These are phyloP conservation scores for Trypoxylus dichotomus DNA, from an alignment of 1,140 invertebrate genomes.

Conservation along the genomic window DNA sequence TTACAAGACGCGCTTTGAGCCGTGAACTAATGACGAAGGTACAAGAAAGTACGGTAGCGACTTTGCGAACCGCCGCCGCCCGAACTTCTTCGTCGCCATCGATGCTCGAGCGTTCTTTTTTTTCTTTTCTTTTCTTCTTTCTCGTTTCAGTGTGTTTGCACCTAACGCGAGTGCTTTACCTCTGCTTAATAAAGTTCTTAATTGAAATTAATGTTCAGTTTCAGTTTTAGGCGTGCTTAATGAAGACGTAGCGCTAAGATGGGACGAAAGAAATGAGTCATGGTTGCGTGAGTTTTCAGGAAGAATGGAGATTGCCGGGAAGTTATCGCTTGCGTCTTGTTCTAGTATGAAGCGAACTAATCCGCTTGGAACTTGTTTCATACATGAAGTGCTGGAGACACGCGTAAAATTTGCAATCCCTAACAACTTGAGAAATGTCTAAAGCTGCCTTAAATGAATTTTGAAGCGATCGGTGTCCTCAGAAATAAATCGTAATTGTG, in stretches of 20 bases:
- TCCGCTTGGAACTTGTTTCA: no score
- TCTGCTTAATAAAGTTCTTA: background rate
- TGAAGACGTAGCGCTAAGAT: background rate
- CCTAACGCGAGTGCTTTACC: background rate
- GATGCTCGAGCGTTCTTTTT: no score
- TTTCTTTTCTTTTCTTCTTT: background rate
- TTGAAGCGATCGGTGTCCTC: no score
- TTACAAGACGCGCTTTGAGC: background rate
- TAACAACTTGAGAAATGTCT: no score
- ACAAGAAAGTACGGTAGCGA: background rate
- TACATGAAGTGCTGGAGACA: no score
- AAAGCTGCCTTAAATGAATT: no score
- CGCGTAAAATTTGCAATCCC: no score
- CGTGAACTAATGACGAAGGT: background rate
- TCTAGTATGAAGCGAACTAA: no score
- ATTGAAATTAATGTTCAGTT: slow-evolving; percentile 1
- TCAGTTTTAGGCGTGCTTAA: background rate
- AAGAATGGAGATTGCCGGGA: no score
- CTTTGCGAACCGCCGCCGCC: background rate
- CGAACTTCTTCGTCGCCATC: no score
- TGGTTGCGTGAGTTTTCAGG: background rate
- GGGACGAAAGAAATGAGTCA: background rate
- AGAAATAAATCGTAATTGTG: no score
- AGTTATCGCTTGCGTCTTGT: no score
- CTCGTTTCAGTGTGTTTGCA: background rate